Base-by-base conservation (phyloP, 2,888 invertebrate genomes). In the Eubasilissa splendida region DNA sequence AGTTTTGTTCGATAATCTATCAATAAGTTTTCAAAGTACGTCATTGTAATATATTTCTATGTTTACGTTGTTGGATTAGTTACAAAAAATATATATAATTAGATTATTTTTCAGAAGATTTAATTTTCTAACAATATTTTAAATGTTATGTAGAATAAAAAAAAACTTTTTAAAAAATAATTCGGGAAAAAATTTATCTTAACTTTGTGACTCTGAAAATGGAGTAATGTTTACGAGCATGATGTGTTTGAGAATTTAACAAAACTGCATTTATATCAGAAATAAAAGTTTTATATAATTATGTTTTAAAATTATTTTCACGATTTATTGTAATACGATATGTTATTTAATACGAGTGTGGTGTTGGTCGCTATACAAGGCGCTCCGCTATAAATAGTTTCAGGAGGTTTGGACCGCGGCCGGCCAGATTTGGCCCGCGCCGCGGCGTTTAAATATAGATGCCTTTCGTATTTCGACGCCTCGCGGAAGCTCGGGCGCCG, bases 301-400 rank as follows among this genome's bases (percentile, higher is more conserved):
- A 14, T 68, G 22, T 52, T 50, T 63, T 50, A n/a, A 9, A 52
- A 68, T 31, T 33, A 33, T 63, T 11, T 63, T 12, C 31, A 14
- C 52, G 14, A 50, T 52, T 76, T 9, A 11, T 4, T 14, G 81
- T 68, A 79, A 84, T 75, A 75, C 53, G 76, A 84, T 82, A 80
- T 22, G 84, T 83, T 82, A 83, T 80, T 63, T 76, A 76, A 82
- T 84, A 77, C 68, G 81, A 58, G 81, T 63, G 59, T 66, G 77
- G 66, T 68, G 65, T 70, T 42, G 75, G 77, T 74, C 74, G 71
- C 84, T 84, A 84, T 84, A 84, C 83, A 84, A 80, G 84, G 83
- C 81, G 74, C 79, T 82, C 79, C 60, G 12, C 82, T 84, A 84
- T 83, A 80, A 80, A 74, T 84, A 84, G 81, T 58, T 10, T 22